These are phyloP conservation scores for Actenoides hombroni DNA, from an alignment of 2,113 vertebrate genomes.

Conservation along the genomic window DNA sequence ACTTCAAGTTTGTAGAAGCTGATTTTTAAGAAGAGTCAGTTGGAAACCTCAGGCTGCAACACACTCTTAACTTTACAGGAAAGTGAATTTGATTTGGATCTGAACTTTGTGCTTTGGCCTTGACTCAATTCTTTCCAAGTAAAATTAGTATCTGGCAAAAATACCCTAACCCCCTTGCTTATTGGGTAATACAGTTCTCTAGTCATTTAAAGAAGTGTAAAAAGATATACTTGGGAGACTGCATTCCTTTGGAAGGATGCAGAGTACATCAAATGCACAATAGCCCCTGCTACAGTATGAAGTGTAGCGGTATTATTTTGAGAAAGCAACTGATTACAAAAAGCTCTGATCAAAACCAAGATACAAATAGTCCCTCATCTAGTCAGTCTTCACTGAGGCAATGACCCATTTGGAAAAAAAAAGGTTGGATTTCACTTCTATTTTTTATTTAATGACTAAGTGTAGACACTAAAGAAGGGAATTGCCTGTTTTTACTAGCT, in stretches of 20 bases:
- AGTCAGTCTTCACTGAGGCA: slow-evolving; percentile 49
- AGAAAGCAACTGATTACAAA: neutral
- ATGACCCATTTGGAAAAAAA: slow-evolving; percentile 62
- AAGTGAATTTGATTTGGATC: slow-evolving; percentile 29
- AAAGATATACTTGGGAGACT: slow-evolving; percentile 30
- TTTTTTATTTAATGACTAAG: slow-evolving; percentile 78
- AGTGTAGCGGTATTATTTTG: neutral
- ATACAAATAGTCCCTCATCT: slow-evolving; percentile 31
- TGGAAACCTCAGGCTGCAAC: neutral
- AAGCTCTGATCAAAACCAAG: slow-evolving; percentile 43
- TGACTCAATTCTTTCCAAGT: neutral
- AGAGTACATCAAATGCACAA: neutral
- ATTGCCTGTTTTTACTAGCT: slow-evolving; percentile 77
- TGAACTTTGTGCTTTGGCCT: slow-evolving; percentile 35
- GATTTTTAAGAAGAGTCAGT: neutral
- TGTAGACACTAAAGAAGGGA: slow-evolving; percentile 71
- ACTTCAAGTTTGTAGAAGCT: neutral
- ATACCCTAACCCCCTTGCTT: neutral
- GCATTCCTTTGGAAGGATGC: slow-evolving; percentile 18
- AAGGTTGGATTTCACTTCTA: slow-evolving; percentile 71
- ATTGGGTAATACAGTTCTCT: slow-evolving; percentile 28
- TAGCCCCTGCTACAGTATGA: neutral
- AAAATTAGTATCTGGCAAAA: slow-evolving; percentile 50
- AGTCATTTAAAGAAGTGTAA: slow-evolving; percentile 23
- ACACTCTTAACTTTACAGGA: neutral